A percentile compares a stretch with the other conserved stretches of the same genome.
phyloP scores from a whole-genome alignment of 2,888 invertebrate genomes.

The Drosophila falleni region DNA sequence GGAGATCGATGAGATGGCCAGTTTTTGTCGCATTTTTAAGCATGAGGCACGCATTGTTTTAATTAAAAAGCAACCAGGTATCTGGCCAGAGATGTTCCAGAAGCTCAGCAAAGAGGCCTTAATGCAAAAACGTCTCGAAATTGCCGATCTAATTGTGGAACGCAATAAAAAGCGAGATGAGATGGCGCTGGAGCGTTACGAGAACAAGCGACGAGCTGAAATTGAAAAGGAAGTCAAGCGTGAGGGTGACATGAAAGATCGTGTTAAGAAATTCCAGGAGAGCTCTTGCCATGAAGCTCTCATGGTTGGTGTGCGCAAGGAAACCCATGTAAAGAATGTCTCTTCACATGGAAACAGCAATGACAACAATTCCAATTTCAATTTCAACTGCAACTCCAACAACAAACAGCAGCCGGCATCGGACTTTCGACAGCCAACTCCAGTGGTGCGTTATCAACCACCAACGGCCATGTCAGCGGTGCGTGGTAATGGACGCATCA shows the following conservation, averaged over 20 bases:
- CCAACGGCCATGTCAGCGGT: conserved; percentile 68
- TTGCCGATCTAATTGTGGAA: conserved; percentile 80
- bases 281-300: conserved; percentile 78
- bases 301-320: conserved; percentile 79
- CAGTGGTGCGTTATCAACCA: conserved; percentile 63
- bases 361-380: not conserved
- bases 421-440: conserved; percentile 66
- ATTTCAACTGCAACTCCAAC: conserved; percentile 10
- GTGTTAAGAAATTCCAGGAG: conserved; percentile 81
- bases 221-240: conserved; percentile 82
- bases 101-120: conserved; percentile 81
- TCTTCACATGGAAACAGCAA: conserved; percentile 21
- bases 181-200: conserved; percentile 78
- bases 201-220: conserved; percentile 81
- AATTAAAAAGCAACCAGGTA: conserved; percentile 80
- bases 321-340: conserved; percentile 62
- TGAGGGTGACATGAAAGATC: conserved; percentile 82
- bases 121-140: conserved; percentile 81
- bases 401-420: conserved; percentile 30
- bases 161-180: conserved; percentile 83
- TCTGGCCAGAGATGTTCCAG: conserved; percentile 84
- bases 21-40: conserved; percentile 83
- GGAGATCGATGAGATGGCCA: conserved; percentile 83
- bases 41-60: conserved; percentile 83
- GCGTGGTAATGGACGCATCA: conserved; percentile 80